Percentiles rank a stretch among this genome's conserved stretches.
Conservation (phyloP, 2,888 invertebrate genomes). For the Operophtera brumata region DNA sequence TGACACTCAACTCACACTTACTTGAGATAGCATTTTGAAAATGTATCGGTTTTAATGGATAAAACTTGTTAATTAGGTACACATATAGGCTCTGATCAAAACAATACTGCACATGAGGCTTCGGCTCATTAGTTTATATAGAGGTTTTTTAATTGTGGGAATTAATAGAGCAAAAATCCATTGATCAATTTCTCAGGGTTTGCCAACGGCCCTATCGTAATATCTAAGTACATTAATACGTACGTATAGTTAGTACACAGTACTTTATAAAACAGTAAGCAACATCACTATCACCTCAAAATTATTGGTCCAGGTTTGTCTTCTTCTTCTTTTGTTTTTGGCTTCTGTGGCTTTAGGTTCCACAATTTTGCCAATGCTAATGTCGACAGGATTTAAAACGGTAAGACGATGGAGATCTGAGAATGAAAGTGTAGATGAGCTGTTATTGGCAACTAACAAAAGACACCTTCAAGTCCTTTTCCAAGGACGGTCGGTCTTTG, state of each 20-base stretch:
- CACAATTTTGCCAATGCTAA: too few species aligned
- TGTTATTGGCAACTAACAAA: too few species aligned
- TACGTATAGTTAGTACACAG: conserved; percentile 9
- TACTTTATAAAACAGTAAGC: background rate
- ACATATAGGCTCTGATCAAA: conserved; percentile 33
- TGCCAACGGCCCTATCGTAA: conserved; percentile 66
- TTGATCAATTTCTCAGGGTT: conserved; percentile 74
- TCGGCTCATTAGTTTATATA: conserved; percentile 71
- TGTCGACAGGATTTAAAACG: too few species aligned
- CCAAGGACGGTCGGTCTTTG: too few species aligned
- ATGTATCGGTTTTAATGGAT: conserved; percentile 15
- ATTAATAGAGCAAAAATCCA: conserved; percentile 76
- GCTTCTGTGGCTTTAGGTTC: too few species aligned
- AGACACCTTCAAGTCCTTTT: too few species aligned
- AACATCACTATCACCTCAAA: background rate
- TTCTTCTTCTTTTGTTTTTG: too few species aligned
- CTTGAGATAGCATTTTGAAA: conserved; percentile 56
- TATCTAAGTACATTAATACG: conserved; percentile 40
- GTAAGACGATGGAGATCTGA: too few species aligned
- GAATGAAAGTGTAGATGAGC: too few species aligned
- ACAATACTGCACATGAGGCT: conserved; percentile 55
- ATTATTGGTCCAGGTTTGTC: background rate
- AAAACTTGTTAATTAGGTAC: conserved; percentile 28
- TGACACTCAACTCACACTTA: conserved; percentile 48
- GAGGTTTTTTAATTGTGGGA: conserved; percentile 72